A percentile compares a stretch with the other conserved stretches of the same genome.
Conservation (phyloP, 2,888 invertebrate genomes). For the Steromphala cineraria region DNA sequence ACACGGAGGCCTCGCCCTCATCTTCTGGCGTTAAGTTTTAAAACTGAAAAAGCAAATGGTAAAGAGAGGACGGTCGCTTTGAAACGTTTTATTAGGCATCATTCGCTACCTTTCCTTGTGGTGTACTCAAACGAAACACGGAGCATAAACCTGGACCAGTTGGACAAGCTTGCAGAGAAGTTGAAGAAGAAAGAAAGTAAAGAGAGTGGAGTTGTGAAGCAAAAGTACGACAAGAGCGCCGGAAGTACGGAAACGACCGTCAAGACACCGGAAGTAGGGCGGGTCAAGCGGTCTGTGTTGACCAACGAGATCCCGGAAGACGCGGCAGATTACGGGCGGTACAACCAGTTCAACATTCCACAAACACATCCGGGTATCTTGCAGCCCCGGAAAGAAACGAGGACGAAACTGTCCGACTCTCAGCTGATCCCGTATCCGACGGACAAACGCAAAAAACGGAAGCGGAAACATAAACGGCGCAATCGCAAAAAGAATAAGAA, state of each 20-base stretch:
- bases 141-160: conserved; percentile 61
- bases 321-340: conserved; percentile 52
- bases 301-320: conserved; percentile 73
- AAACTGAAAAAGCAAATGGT: conserved; percentile 53
- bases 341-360: conserved; percentile 56
- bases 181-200: conserved; percentile 25
- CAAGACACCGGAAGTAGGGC: neutral
- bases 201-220: neutral
- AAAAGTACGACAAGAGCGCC: neutral
- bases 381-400: conserved; percentile 56
- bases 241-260: neutral
- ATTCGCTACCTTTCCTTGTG: conserved; percentile 72
- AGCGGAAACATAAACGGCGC: conserved; percentile 36
- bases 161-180: conserved; percentile 51
- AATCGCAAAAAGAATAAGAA: conserved; percentile 43
- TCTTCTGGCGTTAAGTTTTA: conserved; percentile 68
- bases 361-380: conserved; percentile 69
- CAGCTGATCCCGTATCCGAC: conserved; percentile 64
- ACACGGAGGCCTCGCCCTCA: conserved; percentile 50
- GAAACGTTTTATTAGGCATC: conserved; percentile 62
- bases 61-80: conserved; percentile 53
- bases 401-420: conserved; percentile 45
- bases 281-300: conserved; percentile 59
- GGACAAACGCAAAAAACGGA: conserved; percentile 48
- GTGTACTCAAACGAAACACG: conserved; percentile 74